Conservation (phyloP, 2,113 vertebrate genomes). For the Apeltes quadracus region DNA sequence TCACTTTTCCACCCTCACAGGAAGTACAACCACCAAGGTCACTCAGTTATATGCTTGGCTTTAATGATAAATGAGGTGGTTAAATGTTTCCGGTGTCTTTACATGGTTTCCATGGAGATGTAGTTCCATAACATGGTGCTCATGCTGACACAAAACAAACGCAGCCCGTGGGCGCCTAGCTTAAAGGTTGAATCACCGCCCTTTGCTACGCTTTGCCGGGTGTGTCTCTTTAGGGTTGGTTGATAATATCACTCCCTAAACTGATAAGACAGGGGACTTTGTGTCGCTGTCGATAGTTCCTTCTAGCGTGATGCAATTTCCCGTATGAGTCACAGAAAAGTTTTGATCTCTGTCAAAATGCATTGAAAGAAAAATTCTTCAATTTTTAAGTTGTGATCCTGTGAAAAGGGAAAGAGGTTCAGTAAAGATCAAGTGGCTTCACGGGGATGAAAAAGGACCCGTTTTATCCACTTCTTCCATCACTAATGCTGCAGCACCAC, state of each 20-base stretch:
- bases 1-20: neutral
- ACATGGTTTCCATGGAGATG: conserved; percentile 50
- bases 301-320: neutral
- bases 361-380: neutral
- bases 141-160: conserved; percentile 11
- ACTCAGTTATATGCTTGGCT: neutral
- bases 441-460: conserved; percentile 4
- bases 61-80: conserved; percentile 31
- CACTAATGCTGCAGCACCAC: conserved; percentile 12
- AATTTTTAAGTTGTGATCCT: neutral
- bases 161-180: conserved; percentile 18
- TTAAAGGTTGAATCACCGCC: conserved; percentile 34
- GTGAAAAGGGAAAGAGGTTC: neutral
- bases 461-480: conserved; percentile 2
- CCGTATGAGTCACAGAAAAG: conserved; percentile 18
- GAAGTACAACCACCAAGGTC: conserved; percentile 17
- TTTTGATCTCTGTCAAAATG: neutral
- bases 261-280: conserved; percentile 53
- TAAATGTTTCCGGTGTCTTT: conserved; percentile 35
- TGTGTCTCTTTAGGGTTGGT: conserved; percentile 17
- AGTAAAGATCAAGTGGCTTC: neutral
- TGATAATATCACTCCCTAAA: conserved; percentile 17
- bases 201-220: conserved; percentile 43
- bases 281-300: neutral
- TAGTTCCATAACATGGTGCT: conserved; percentile 38